Conservation (phyloP, 2,888 invertebrate genomes). For the Plebejus anna region DNA sequence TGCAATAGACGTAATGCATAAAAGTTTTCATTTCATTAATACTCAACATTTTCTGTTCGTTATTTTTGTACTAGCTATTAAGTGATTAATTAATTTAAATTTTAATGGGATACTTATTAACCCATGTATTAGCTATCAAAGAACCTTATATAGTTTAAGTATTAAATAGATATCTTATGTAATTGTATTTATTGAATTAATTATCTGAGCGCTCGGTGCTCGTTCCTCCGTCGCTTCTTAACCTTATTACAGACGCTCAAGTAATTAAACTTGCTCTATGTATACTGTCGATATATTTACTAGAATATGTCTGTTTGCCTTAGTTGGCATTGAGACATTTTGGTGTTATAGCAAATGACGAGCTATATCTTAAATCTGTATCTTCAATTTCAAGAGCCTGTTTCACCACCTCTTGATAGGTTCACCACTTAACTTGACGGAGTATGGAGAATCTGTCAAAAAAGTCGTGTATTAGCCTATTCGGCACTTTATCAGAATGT, state of each 20-base stretch:
- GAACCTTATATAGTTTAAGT: constrained; percentile 11
- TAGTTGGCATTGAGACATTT: background rate
- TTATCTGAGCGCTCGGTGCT: constrained; percentile 8
- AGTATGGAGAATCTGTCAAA: no score
- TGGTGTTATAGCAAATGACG: background rate
- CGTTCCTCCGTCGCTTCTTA: constrained; percentile 36
- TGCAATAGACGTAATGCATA: no score
- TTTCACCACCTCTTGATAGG: no score
- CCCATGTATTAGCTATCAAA: background rate
- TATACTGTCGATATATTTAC: constrained; percentile 25
- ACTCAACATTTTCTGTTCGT: no score
- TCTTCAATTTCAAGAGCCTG: no score
- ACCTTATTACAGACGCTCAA: constrained; percentile 37
- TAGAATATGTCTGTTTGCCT: background rate
- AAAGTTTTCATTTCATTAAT: no score
- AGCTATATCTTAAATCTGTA: background rate
- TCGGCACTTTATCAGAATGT: no score
- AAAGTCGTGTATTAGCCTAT: no score
- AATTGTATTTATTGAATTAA: constrained; percentile 32
- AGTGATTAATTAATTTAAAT: background rate
- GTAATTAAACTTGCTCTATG: constrained; percentile 31
- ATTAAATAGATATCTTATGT: constrained; percentile 31
- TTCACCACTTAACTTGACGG: no score
- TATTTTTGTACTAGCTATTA: no score
- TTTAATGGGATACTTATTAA: background rate